Conservation (phyloP, 2,113 vertebrate genomes). For the Spilogale gracilis region DNA sequence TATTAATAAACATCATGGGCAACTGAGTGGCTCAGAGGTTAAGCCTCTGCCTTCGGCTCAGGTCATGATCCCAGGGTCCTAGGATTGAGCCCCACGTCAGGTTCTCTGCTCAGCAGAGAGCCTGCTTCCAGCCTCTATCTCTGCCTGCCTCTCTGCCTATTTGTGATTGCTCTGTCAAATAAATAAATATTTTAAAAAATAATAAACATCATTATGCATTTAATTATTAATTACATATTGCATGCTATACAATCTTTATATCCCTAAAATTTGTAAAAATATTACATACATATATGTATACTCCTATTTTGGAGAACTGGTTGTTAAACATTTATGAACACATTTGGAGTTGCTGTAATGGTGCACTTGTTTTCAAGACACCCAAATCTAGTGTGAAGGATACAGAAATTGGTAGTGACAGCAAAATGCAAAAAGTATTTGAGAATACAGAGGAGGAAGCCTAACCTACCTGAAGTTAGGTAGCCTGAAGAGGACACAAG, state of each 20-base stretch:
- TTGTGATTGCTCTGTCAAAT: too few relatives aligned
- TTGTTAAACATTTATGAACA: background rate
- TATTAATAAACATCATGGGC: background rate
- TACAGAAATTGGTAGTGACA: background rate
- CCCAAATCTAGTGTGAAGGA: background rate
- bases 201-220: background rate
- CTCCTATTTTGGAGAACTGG: background rate
- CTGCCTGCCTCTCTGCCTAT: too few relatives aligned
- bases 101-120: too few relatives aligned
- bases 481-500: background rate
- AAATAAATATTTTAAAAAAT: background rate
- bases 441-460: background rate
- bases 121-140: too few relatives aligned
- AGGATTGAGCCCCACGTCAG: too few relatives aligned
- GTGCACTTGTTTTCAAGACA: background rate
- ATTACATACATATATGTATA: background rate
- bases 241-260: background rate
- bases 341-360: background rate
- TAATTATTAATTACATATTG: background rate
- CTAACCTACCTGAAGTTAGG: background rate
- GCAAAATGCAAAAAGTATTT: background rate
- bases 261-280: background rate
- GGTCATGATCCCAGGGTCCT: too few relatives aligned
- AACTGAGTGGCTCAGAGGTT: too few relatives aligned
- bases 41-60: too few relatives aligned